Evolutionary conservation across 2,113 vertebrate species (phyloP).

Genomic region (Callaeas wilsoni): DNA sequence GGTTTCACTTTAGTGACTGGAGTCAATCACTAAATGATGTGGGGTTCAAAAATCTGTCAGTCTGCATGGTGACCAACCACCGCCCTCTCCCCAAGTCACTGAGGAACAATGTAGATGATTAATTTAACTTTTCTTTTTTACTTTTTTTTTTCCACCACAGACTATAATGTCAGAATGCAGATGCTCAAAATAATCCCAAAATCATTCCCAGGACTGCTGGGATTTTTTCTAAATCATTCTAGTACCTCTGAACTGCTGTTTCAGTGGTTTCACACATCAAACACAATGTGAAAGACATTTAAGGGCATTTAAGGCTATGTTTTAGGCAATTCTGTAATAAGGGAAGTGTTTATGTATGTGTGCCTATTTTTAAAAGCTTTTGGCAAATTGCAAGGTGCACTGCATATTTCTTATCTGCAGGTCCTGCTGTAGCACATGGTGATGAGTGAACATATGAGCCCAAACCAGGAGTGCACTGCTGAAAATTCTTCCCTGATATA

Average conservation of each 20-base stretch:
- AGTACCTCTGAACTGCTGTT: neutral
- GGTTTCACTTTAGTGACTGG: neutral
- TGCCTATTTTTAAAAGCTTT: neutral
- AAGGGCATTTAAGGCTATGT: neutral
- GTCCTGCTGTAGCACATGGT: neutral
- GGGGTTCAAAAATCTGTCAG: neutral
- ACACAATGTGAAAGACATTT: neutral
- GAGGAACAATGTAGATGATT: neutral
- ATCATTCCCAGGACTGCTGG: neutral
- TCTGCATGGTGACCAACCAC: neutral
- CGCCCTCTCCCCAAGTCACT: neutral
- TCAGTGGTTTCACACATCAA: neutral
- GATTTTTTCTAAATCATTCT: neutral
- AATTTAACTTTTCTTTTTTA: neutral
- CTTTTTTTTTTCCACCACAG: neutral
- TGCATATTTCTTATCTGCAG: neutral
- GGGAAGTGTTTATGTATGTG: rapidly evolving
- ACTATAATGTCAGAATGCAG: neutral
- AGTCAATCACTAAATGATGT: neutral
- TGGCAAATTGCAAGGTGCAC: neutral
- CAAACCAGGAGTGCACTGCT: neutral
- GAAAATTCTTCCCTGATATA: neutral
- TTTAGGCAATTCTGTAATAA: neutral
- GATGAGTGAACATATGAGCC: neutral
- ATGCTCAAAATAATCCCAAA: neutral